These are phyloP conservation scores for Seira sanloemensis DNA, from an alignment of 2,888 invertebrate genomes.

Conservation along the genomic window DNA sequence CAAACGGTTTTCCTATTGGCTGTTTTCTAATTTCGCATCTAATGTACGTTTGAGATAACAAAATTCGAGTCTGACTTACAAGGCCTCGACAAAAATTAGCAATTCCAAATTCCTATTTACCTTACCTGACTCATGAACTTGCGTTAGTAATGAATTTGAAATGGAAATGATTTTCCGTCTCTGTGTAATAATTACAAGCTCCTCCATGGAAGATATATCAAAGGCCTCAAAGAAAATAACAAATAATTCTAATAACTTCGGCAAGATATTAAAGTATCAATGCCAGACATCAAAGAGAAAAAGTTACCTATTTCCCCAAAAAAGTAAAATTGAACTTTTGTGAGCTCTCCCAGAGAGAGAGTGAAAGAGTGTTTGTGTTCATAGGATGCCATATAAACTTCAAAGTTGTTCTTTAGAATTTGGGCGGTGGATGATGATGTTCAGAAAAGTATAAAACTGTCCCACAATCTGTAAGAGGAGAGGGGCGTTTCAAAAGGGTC, in stretches of 20 bases:
- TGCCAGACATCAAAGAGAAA: constrained; percentile 1
- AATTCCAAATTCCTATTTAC: not conserved
- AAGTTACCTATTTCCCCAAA: not conserved
- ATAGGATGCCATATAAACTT: not conserved
- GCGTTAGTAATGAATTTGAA: not conserved
- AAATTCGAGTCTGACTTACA: not conserved
- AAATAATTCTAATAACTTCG: not conserved
- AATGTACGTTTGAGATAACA: too few species aligned
- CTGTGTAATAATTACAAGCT: not conserved
- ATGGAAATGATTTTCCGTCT: not conserved
- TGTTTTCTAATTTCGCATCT: too few species aligned
- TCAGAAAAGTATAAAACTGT: not conserved
- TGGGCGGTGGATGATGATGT: not conserved
- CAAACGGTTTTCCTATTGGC: not conserved
- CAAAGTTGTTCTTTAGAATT: not conserved
- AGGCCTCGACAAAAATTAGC: not conserved
- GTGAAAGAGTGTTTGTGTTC: not conserved
- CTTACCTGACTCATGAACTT: not conserved
- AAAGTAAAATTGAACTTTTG: constrained; percentile 1
- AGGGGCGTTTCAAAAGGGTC: not conserved
- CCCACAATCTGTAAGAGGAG: constrained; percentile 4
- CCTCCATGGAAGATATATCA: not conserved
- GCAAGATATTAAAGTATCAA: not conserved
- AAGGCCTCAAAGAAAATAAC: not conserved
- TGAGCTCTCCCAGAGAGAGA: not conserved